Evolutionary conservation across 2,888 invertebrate genomes (phyloP).

Genomic region (Nomada ferruginata): DNA sequence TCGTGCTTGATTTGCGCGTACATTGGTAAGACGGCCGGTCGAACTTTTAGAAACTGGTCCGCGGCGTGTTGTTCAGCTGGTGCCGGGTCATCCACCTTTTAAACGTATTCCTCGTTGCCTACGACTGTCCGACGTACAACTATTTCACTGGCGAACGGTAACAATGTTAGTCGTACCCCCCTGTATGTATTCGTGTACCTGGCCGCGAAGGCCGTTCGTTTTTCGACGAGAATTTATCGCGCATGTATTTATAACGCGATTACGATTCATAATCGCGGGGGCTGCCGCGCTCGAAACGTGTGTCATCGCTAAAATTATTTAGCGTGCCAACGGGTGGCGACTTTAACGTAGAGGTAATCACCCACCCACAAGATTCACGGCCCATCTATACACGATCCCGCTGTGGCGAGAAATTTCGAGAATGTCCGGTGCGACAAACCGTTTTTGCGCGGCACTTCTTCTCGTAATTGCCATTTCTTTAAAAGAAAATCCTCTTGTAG

Average conservation of each 20-base stretch:
- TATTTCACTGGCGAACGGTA: too few species aligned
- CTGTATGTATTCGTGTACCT: background rate
- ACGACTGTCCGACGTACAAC: background rate
- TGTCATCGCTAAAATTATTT: constrained; percentile 78
- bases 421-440: constrained; percentile 66
- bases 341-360: constrained; percentile 61
- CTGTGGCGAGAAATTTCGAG: constrained; percentile 43
- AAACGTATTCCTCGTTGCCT: background rate
- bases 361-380: constrained; percentile 58
- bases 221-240: constrained; percentile 33
- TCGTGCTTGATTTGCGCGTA: background rate
- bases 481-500: too few species aligned
- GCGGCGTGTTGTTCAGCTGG: too few species aligned
- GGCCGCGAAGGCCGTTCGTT: background rate
- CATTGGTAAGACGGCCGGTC: background rate
- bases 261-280: constrained; percentile 41
- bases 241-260: constrained; percentile 32
- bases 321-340: constrained; percentile 54
- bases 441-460: constrained; percentile 55
- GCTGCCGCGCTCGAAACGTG: constrained; percentile 17
- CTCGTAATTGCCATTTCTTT: constrained; percentile 37
- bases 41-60: background rate
- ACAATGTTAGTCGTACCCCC: too few species aligned
- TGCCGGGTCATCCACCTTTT: too few species aligned
- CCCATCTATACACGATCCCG: constrained; percentile 48